Base-by-base conservation (phyloP, 2,113 vertebrate genomes). In the Cyanistes caeruleus region DNA sequence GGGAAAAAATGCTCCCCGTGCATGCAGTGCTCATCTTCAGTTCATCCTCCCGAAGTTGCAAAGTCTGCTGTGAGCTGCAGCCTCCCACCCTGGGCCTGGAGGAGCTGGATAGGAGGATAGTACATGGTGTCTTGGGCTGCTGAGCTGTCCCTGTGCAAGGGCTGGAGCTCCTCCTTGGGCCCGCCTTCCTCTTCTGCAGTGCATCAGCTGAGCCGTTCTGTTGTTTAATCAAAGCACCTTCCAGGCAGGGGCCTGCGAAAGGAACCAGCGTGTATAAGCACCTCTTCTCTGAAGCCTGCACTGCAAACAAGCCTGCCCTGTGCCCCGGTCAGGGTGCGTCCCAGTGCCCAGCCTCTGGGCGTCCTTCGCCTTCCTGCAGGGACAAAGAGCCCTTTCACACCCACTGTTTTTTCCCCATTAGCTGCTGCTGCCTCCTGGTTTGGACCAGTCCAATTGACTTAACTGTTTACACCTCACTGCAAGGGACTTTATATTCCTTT, bases 361-460 rank as follows among this genome's bases (percentile, higher is more conserved):
- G 1, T 30, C 86, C 78, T 86, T 83, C 0, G 1, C 37, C 72
- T 77, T 94, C 85, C 84, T 84, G 65, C 81, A 56, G 65, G 62
- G 48, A 96, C 92, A 94, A 94, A 94, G 93, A 90, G 41, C 78
- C 77, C 70, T 94, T 96, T 96, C 95, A 96, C 74, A 25, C 30
- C 23, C 73, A 24, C 55, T 63, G 23, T 14, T 89, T 87, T 72
- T 84, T 68, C 44, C 35, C 70, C 41, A 52, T 68, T 79, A 89
- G 74, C 51, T 59, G 58, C 80, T 73, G 68, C 70, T 44, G 35
- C 65, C 62, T 87, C 65, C 69, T 59, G 25, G 5, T 75, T 84
- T 44, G 65, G 52, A 63, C 19, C 30, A 55, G 27, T 48, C 53
- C 30, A 14, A 23, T 87, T 35, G 16, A 76, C 41, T 96, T 80